Conservation (phyloP, 1,140 invertebrate genomes). For the Drosophila mojavensis region DNA sequence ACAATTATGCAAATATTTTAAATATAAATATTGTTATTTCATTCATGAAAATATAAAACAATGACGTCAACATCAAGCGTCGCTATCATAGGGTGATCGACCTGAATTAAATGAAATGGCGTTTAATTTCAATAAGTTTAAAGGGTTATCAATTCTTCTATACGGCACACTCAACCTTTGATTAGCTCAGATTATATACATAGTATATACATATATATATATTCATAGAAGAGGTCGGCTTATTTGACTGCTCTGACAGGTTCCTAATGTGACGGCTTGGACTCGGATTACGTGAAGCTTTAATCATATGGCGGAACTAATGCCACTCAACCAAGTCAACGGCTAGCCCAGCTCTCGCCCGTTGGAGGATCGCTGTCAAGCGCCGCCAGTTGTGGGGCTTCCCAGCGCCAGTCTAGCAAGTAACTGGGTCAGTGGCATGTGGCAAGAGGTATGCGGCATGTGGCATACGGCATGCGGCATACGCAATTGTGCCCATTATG, state of each 20-base stretch:
- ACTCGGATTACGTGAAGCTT: slow-evolving; percentile 69
- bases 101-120: neutral
- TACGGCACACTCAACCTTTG: neutral
- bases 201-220: neutral
- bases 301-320: slow-evolving; percentile 80
- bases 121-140: neutral
- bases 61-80: neutral
- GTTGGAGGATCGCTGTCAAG: slow-evolving; percentile 68
- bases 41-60: neutral
- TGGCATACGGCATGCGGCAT: slow-evolving; percentile 16
- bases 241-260: slow-evolving; percentile 2
- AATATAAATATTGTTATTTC: neutral
- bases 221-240: neutral
- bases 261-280: slow-evolving; percentile 42
- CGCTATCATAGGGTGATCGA: neutral
- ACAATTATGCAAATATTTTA: too few relatives aligned
- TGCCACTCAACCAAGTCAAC: slow-evolving; percentile 43
- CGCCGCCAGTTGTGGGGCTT: slow-evolving; percentile 61
- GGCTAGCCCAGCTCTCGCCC: slow-evolving; percentile 31
- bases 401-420: slow-evolving; percentile 47
- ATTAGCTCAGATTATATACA: too few relatives aligned
- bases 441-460: slow-evolving; percentile 51
- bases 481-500: slow-evolving; percentile 47
- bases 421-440: slow-evolving; percentile 71
- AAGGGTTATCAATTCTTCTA: neutral